phyloP scores from a whole-genome alignment of 2,113 vertebrate genomes.

The Pterocles gutturalis region DNA sequence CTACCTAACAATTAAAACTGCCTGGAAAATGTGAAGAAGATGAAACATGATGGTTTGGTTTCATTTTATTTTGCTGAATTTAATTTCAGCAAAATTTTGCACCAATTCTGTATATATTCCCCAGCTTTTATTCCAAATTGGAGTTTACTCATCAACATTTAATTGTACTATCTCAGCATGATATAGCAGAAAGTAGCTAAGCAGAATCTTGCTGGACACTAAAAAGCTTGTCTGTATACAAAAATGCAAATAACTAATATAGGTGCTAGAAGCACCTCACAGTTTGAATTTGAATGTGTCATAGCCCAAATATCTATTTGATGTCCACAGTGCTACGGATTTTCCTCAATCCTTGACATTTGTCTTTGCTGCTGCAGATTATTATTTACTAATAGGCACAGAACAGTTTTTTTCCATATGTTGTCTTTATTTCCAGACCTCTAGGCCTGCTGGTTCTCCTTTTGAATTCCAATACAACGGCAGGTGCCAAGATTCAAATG shows the following conservation, averaged over 20 bases:
- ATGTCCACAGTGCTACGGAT: neutral
- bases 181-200: slow-evolving; percentile 6
- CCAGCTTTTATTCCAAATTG: neutral
- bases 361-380: slow-evolving; percentile 48
- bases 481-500: slow-evolving; percentile 57
- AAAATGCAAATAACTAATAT: neutral
- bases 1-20: neutral
- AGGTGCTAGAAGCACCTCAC: neutral
- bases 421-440: slow-evolving; percentile 53
- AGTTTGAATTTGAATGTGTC: neutral
- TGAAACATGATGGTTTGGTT: neutral
- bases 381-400: slow-evolving; percentile 50
- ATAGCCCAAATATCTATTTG: neutral
- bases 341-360: neutral
- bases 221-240: neutral
- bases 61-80: neutral
- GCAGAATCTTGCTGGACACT: neutral
- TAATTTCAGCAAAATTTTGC: neutral
- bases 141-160: neutral
- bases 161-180: neutral
- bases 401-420: neutral
- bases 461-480: slow-evolving; percentile 53
- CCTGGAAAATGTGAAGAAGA: neutral
- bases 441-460: slow-evolving; percentile 51
- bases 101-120: neutral